Base-by-base conservation (phyloP, 2,888 invertebrate species). In the Latrodectus hesperus region DNA sequence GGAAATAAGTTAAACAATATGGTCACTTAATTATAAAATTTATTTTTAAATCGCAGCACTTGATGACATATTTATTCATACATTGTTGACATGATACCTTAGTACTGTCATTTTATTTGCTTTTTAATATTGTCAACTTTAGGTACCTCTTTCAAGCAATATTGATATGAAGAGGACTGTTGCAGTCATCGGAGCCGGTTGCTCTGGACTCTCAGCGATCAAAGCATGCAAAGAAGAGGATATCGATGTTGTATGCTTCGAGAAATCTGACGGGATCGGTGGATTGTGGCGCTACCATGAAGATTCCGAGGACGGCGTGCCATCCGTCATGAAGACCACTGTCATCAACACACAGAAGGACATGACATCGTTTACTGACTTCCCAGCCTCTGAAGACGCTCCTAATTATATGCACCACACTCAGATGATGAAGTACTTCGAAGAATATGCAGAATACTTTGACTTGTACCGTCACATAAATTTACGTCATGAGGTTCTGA, bases 311-410 rank as follows among this genome's bases (percentile, higher is more conserved):
- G 84, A 88, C 22, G 90, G 90, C 74, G 89, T 90, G 26, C 90
- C 91, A 0, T 92, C 91, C 6, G 92, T 92, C 9, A 92, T 91
- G 91, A 91, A 91, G 68, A 90, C 90, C 9, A 92, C 93, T 0
- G 90, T 92, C 17, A 92, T 92, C 89, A 93, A 92, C 89, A 91
- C 92, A 9, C 91, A 91, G 74, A 93, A 93, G 90, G 92, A 92
- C 88, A 91, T 92, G 90, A 91, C 90, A 14, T 91, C 92, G 16
- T 92, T 91, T 90, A 92, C 92, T 74, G 92, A 92, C 88, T 92
- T 91, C 87, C 92, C 92, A 0, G 91, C 92, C 10, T 92, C 92
- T 0, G 84, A 88, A 4, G 91, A 92, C 8, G 92, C 89, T 78
- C 91, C 92, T 0, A 91, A 91, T 84, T 92, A 91, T 86, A 92